Evolutionary conservation across 2,888 invertebrate genomes (phyloP), one percentile per base, ranked within the genome.

Genomic region (Thecophora atra): DNA sequence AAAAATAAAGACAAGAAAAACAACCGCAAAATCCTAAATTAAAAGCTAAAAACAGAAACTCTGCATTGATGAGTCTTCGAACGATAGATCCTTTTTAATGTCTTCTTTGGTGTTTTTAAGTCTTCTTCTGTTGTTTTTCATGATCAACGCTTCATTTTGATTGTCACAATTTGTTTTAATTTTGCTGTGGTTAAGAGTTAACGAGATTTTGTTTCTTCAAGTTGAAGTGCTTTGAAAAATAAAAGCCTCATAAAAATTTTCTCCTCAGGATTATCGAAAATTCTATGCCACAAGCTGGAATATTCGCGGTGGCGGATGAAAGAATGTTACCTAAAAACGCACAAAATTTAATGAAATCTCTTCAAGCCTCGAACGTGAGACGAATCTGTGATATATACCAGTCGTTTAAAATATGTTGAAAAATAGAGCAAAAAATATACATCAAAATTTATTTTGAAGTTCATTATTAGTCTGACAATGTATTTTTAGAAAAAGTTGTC

Each of bases 141-240:
- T 11, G 44, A 44, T 21, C 70, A 52, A 60, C 63, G 52, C n/a
- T 63, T 70, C 28, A 21, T 52, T 70, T 63, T 62, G 70, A 70
- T 70, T 70, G 63, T 63, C 63, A 70, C 63, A 70, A 70, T 63
- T 70, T 70, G 62, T 51, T 62, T 62, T 52, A 70, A 24, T 62
- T 63, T 63, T 51, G 63, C 13, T 47, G 24, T 30, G 30, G 54
- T 37, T 2, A 8, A 37, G 56, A 67, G 54, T 30, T 67, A 4
- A 24, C 37, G 19, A 54, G 56, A 67, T 17, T 54, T 67, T 21
- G 19, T 19, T 52, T 54, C 37, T 1, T 56, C 1, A n/a, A n/a
- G n/a, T n/a, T n/a, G n/a, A 19, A 6, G 15, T 52, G 3, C 52
- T 52, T 2, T 5, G 47, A 17, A 47, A 47, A 5, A 47, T 13